Evolutionary conservation across 2,113 vertebrate species (phyloP).

Genomic region (Lipophrys pholis): DNA sequence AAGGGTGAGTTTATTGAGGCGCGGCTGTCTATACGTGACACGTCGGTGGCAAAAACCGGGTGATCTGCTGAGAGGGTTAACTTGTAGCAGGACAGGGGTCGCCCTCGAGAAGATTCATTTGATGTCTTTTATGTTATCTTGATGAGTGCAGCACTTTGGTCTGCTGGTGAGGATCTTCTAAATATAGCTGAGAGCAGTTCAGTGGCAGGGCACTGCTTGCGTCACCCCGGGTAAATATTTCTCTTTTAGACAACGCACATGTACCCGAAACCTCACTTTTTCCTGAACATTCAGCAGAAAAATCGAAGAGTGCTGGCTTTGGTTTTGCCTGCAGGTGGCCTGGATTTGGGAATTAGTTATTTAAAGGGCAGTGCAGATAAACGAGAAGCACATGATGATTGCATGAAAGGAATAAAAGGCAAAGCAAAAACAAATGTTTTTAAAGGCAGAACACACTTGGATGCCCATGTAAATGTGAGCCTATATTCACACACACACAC

Average conservation of each 20-base stretch:
- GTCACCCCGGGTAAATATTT: constrained; percentile 78
- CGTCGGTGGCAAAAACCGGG: neutral
- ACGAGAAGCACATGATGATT: neutral
- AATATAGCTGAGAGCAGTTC: constrained; percentile 73
- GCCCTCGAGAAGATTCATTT: constrained; percentile 31
- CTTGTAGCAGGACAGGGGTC: neutral
- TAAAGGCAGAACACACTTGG: constrained; percentile 14
- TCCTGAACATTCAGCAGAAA: constrained; percentile 74
- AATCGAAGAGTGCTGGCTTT: constrained; percentile 37
- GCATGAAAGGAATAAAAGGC: constrained; percentile 23
- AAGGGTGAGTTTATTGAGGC: constrained; percentile 13
- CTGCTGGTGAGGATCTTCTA: constrained; percentile 60
- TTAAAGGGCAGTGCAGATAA: constrained; percentile 30
- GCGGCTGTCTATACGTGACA: neutral
- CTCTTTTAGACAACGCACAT: constrained; percentile 61
- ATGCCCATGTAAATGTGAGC: constrained; percentile 22
- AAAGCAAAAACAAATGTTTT: constrained; percentile 35
- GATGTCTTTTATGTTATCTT: constrained; percentile 60
- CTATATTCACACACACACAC: constrained; percentile 22
- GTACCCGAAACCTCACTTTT: constrained; percentile 36
- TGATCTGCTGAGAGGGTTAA: constrained; percentile 52
- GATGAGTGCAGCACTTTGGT: constrained; percentile 65
- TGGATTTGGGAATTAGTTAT: constrained; percentile 41
- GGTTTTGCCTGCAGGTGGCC: constrained; percentile 42
- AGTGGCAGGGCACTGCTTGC: constrained; percentile 63